Conservation (phyloP, 2,113 vertebrate species). For the Solea senegalensis region DNA sequence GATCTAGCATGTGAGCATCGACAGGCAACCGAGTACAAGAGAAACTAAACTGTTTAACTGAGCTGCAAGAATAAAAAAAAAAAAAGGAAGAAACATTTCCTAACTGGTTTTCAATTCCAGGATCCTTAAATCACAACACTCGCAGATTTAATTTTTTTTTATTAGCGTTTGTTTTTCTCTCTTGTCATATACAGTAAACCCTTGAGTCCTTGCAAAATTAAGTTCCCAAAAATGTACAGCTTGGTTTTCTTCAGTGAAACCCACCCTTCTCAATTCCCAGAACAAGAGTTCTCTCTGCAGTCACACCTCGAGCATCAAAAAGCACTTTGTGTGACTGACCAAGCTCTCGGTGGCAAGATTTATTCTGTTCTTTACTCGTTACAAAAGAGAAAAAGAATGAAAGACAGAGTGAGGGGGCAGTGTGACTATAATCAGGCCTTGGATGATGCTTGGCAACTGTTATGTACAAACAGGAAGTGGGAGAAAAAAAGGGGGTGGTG, state of each 20-base stretch:
- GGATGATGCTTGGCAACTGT: constrained; percentile 65
- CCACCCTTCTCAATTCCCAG: constrained; percentile 14
- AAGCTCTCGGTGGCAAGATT: constrained; percentile 41
- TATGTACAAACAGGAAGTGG: constrained; percentile 76
- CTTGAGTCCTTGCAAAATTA: constrained; percentile 62
- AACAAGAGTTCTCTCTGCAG: constrained; percentile 32
- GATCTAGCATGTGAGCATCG: neutral
- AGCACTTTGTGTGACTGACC: constrained; percentile 44
- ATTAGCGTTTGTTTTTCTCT: constrained; percentile 69
- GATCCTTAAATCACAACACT: constrained; percentile 26
- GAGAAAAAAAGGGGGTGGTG: neutral
- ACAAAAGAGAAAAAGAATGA: constrained; percentile 43
- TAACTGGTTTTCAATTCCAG: neutral
- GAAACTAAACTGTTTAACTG: neutral
- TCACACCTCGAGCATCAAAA: constrained; percentile 33
- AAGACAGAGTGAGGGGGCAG: constrained; percentile 7
- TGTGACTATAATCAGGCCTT: constrained; percentile 57
- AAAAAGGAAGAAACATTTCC: too few relatives aligned
- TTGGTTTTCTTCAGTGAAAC: constrained; percentile 52
- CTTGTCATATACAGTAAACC: constrained; percentile 63
- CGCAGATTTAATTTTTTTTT: constrained; percentile 51
- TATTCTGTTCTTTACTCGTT: constrained; percentile 53
- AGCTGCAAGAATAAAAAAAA: too few relatives aligned
- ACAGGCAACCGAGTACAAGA: neutral
- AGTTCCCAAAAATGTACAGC: constrained; percentile 67